Percentiles rank a stretch among this genome's conserved stretches.
Evolutionary conservation across 2,113 vertebrate species (phyloP).

Genomic region (Formicarius rufipectus): DNA sequence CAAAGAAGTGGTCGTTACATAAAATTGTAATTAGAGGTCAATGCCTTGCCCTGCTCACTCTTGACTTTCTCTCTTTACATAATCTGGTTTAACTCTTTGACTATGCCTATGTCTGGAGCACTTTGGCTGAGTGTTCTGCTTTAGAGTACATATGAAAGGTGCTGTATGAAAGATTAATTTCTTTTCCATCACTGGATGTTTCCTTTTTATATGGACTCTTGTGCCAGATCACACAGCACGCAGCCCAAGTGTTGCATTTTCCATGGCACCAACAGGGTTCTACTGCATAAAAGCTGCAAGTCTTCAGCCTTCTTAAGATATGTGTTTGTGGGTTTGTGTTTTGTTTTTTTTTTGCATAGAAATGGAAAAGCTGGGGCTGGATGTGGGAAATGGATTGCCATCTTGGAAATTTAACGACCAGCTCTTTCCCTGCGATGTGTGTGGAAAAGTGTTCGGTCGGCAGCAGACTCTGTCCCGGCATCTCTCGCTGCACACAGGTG

Average conservation of each 20-base stretch:
- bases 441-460: conserved; percentile 96
- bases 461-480: conserved; percentile 97
- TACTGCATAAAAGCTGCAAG: not conserved
- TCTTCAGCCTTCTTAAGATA: not conserved
- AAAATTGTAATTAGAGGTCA: not conserved
- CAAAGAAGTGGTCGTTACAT: not conserved
- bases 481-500: conserved; percentile 96
- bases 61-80: not conserved
- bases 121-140: not conserved
- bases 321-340: not conserved
- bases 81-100: not conserved
- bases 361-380: conserved; percentile 84
- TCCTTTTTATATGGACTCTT: not conserved
- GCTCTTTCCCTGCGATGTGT: conserved; percentile 93
- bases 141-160: not conserved
- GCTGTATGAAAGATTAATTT: not conserved
- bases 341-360: conserved; percentile 77
- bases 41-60: not conserved
- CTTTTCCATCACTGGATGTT: not conserved
- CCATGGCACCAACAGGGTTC: not conserved
- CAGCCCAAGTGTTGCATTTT: not conserved
- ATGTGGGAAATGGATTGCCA: conserved; percentile 87
- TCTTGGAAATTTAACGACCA: conserved; percentile 93
- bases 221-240: not conserved
- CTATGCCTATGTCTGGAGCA: not conserved